phyloP scores from a whole-genome alignment of 2,797 vertebrate species.

The Ciconia nigra region DNA sequence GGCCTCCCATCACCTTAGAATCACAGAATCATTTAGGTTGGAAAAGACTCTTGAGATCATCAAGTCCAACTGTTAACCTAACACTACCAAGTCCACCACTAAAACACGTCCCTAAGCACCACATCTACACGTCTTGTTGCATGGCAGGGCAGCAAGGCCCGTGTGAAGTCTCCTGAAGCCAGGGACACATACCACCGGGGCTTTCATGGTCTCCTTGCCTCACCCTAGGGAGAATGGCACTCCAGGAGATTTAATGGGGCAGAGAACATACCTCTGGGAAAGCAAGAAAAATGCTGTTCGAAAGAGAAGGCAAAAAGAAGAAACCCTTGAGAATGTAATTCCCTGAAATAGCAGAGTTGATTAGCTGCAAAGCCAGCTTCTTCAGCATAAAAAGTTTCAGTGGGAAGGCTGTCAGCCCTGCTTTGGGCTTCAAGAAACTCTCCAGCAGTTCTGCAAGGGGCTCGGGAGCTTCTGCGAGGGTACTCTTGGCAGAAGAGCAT shows the following conservation, averaged over 20 bases:
- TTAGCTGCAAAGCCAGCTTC: not conserved
- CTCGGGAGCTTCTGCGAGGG: no score
- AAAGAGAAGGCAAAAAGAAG: not conserved
- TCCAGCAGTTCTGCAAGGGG: not conserved
- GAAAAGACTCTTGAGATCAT: not conserved
- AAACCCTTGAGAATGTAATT: not conserved
- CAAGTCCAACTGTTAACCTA: not conserved
- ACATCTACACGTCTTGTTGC: fast-evolving
- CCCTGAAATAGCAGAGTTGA: not conserved
- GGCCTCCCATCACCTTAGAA: not conserved
- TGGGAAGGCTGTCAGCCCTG: not conserved
- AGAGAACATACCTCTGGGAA: not conserved
- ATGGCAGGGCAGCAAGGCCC: not conserved
- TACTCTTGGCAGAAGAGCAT: not conserved
- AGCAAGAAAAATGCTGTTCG: not conserved
- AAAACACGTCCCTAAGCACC: not conserved
- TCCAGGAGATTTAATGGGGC: not conserved
- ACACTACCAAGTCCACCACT: not conserved
- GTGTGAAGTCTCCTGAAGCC: not conserved
- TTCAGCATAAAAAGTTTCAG: not conserved
- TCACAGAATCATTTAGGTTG: not conserved
- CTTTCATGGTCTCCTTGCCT: not conserved
- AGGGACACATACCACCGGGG: not conserved
- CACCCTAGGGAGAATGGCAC: not conserved
- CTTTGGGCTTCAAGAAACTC: not conserved